phyloP scores from a whole-genome alignment of 2,113 vertebrate genomes.

The Bubalus kerabau region DNA sequence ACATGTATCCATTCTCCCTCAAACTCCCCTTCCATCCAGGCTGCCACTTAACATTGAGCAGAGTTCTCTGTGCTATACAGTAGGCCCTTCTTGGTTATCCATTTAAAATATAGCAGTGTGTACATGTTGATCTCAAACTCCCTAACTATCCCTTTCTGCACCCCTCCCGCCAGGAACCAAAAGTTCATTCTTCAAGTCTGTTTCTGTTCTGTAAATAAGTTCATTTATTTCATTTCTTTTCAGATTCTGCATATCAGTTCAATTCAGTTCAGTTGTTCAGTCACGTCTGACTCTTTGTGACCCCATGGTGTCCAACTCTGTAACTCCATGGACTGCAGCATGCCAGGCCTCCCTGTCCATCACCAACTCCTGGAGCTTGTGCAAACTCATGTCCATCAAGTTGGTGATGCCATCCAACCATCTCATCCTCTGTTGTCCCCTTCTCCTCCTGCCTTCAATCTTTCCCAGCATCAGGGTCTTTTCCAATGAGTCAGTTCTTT shows the following conservation, averaged over 20 bases:
- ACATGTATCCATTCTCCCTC: neutral
- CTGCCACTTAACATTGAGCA: neutral
- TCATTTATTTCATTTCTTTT: neutral
- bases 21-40: neutral
- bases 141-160: neutral
- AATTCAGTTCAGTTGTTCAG: neutral
- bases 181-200: neutral
- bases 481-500: neutral
- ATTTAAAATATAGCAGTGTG: neutral
- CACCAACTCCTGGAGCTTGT: neutral
- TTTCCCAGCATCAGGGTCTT: neutral
- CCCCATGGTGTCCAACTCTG: neutral
- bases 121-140: neutral
- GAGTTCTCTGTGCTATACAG: neutral
- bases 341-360: neutral
- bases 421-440: neutral
- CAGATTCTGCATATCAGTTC: neutral
- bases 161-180: neutral
- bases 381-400: neutral
- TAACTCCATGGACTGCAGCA: neutral
- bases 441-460: neutral
- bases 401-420: neutral
- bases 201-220: neutral
- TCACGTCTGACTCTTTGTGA: neutral
- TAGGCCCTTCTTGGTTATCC: neutral